Percentiles rank a stretch among this genome's conserved stretches.
phyloP scores from a whole-genome alignment of 2,797 vertebrate species.

The Gambusia yucatana region DNA sequence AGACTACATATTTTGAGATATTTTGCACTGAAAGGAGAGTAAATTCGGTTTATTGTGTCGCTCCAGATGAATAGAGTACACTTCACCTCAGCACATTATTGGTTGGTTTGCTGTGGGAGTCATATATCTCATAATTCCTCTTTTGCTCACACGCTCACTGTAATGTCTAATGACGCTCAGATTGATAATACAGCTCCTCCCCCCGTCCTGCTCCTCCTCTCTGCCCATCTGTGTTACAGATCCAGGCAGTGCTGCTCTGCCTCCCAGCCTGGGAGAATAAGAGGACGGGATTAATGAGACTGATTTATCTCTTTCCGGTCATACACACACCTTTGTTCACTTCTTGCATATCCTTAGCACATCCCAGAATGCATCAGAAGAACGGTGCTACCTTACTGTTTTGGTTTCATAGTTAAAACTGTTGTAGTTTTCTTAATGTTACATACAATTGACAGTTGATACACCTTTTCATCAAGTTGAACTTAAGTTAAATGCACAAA shows the following conservation, averaged over 20 bases:
- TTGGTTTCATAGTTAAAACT: background rate
- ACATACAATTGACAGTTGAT: background rate
- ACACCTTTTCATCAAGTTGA: conserved; percentile 10
- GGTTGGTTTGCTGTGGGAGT: conserved; percentile 74
- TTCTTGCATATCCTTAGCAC: conserved; percentile 75
- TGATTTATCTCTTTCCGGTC: conserved; percentile 83
- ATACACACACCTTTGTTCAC: conserved; percentile 78
- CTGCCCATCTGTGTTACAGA: conserved; percentile 77
- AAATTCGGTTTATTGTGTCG: conserved; percentile 24
- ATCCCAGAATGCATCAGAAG: conserved; percentile 76
- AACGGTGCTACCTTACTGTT: conserved; percentile 53
- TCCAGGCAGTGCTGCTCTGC: conserved; percentile 68
- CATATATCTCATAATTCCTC: conserved; percentile 71
- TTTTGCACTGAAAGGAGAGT: conserved; percentile 21
- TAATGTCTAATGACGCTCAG: conserved; percentile 81
- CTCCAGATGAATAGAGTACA: conserved; percentile 47
- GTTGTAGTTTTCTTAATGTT: background rate
- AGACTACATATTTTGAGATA: conserved; percentile 14
- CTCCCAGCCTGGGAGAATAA: conserved; percentile 78
- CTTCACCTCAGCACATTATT: conserved; percentile 62
- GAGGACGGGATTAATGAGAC: conserved; percentile 79
- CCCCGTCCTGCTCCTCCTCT: conserved; percentile 45
- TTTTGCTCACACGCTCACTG: conserved; percentile 68
- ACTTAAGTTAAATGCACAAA: conserved; percentile 20
- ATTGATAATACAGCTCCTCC: conserved; percentile 75